Conservation (phyloP, 2,888 invertebrate genomes). For the Tuberolachnus salignus region DNA sequence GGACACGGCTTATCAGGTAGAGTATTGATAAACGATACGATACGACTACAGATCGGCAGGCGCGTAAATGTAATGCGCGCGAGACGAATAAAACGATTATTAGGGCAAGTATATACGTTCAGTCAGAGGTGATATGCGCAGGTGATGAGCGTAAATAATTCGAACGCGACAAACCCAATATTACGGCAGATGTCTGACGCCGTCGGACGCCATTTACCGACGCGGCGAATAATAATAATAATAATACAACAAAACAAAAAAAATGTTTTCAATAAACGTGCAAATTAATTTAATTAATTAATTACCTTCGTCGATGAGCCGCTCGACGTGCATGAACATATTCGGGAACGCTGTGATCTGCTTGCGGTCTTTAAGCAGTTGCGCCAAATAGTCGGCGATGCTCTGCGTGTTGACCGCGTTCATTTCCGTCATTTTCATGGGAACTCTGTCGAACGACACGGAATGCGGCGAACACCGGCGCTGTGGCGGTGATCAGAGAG, state of each 20-base stretch:
- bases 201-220: not conserved
- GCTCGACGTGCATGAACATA: conserved; percentile 98
- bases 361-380: conserved; percentile 99
- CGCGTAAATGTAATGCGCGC: too few species aligned
- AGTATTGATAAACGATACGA: conserved; percentile 5
- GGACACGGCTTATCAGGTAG: conserved; percentile 17
- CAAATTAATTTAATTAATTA: too few species aligned
- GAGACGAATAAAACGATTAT: too few species aligned
- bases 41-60: not conserved
- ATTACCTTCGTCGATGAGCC: conserved; percentile 98
- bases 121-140: too few species aligned
- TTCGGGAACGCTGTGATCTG: conserved; percentile 99
- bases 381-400: conserved; percentile 99
- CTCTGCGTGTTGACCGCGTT: conserved; percentile 75
- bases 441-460: conserved; percentile 18
- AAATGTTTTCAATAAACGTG: too few species aligned
- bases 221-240: not conserved
- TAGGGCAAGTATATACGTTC: too few species aligned
- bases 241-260: too few species aligned
- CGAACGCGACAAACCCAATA: too few species aligned
- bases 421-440: conserved; percentile 55
- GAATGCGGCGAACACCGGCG: not conserved
- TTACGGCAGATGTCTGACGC: too few species aligned
- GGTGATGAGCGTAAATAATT: too few species aligned
- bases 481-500: not conserved